phyloP scores from a whole-genome alignment of 2,797 vertebrate genomes.

The Thunnus albacares region DNA sequence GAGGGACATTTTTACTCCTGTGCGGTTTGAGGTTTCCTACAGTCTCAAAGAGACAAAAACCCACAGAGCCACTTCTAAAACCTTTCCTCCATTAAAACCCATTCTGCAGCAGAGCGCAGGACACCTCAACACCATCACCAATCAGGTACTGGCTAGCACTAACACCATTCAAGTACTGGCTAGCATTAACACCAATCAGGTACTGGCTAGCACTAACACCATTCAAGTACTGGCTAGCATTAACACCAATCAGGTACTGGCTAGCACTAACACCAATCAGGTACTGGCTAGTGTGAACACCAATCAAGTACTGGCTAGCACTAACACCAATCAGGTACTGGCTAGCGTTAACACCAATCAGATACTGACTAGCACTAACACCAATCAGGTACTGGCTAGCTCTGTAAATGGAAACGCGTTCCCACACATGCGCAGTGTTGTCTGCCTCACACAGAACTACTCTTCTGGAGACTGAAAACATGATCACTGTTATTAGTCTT shows the following conservation, averaged over 20 bases:
- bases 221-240: background rate
- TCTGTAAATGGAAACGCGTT: too few species aligned
- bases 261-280: too few species aligned
- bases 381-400: background rate
- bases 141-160: constrained; percentile 86
- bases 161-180: background rate
- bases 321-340: too few species aligned
- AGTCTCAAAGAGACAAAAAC: constrained; percentile 84
- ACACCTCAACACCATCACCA: constrained; percentile 83
- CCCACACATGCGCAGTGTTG: too few species aligned
- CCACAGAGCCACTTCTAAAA: constrained; percentile 67
- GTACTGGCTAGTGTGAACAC: too few species aligned
- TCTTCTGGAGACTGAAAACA: too few species aligned
- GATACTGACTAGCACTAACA: background rate
- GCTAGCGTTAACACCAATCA: background rate
- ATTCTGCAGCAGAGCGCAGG: constrained; percentile 90
- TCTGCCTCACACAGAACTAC: too few species aligned
- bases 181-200: background rate
- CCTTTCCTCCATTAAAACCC: constrained; percentile 89
- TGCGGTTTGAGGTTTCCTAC: constrained; percentile 91
- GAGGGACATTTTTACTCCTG: constrained; percentile 92
- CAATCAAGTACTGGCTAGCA: too few species aligned
- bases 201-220: background rate
- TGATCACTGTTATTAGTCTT: too few species aligned
- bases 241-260: too few species aligned